Base-by-base conservation (phyloP, 2,888 invertebrate genomes). In the Drosophila pseudotalamancana region DNA sequence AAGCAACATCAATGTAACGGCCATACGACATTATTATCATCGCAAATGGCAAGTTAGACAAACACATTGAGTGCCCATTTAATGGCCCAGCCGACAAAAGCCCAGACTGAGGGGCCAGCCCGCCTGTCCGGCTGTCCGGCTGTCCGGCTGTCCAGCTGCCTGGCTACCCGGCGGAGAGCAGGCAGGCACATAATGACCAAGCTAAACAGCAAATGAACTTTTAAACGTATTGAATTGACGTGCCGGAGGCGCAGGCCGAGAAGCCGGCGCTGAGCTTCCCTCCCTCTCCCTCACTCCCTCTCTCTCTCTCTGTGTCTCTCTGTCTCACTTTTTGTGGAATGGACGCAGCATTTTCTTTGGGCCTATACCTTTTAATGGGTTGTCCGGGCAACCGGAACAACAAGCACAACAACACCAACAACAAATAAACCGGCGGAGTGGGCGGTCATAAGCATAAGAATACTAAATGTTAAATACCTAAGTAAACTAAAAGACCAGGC, bases 171-270 rank as follows among this genome's bases (percentile, higher is more conserved):
- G 6, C n/a, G n/a, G n/a, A n/a, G n/a, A n/a, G n/a, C 40, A 29
- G 32, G 32, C 31, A 23, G 82, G 75, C 87, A 69, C 87, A 82
- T 82, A 87, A 82, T 82, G 82, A 85, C 87, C 82, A 75, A 72
- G 85, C 82, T 85, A 87, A 87, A 87, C 76, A 87, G 82, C 82
- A 87, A 82, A 84, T 81, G 82, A 82, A 87, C 87, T 85, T 81
- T 81, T 81, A 84, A 81, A 80, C 87, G 84, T 87, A 87, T 81
- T 87, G 87, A 87, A 81, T 87, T 80, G 87, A 74, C 76, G 83
- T 72, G 69, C 55, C 31, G 46, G 12, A 29, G 40, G 49, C 42
- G 37, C 14, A 34, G 29, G 23, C 8, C 34, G 21, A 5, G 25
- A 29, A 6, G 9, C 18, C 29, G 9, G 19, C 12, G 29, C n/a